Conservation (phyloP, 1,140 invertebrate species). For the Drosophila arizonae region DNA sequence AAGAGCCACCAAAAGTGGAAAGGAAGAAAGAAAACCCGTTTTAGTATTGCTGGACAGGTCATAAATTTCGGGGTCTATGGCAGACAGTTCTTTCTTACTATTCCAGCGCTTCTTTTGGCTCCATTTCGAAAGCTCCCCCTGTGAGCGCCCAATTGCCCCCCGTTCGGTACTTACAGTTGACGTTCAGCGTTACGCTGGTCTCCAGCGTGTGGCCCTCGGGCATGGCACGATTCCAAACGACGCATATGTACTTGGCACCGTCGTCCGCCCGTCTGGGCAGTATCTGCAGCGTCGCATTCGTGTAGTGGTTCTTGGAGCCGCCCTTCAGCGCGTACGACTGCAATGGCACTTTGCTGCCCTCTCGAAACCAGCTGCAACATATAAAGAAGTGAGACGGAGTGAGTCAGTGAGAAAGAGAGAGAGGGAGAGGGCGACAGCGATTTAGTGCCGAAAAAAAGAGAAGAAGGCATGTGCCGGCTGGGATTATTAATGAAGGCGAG, state of each 20-base stretch:
- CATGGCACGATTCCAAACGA: conserved; percentile 94
- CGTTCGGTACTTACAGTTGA: conserved; percentile 91
- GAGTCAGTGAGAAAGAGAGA: conserved; percentile 10
- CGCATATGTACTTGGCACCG: conserved; percentile 90
- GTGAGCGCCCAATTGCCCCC: not conserved
- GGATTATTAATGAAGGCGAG: conserved; percentile 77
- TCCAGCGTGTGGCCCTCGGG: conserved; percentile 90
- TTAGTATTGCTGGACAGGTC: conserved; percentile 32
- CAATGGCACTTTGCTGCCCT: conserved; percentile 87
- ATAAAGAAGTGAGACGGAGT: conserved; percentile 26
- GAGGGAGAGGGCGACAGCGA: conserved; percentile 35
- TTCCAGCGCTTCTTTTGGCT: conserved; percentile 17
- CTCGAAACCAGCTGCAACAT: conserved; percentile 87
- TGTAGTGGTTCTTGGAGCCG: conserved; percentile 87
- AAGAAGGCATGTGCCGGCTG: conserved; percentile 42
- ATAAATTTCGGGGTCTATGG: conserved; percentile 42
- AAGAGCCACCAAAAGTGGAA: conserved; percentile 8
- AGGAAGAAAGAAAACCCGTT: not conserved
- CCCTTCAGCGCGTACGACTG: conserved; percentile 87
- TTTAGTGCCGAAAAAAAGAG: conserved; percentile 66
- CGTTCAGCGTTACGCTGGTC: conserved; percentile 90
- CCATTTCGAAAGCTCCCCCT: not conserved
- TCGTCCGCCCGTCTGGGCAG: conserved; percentile 92
- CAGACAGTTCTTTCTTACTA: conserved; percentile 12
- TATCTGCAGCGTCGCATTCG: conserved; percentile 89